Evolutionary conservation across 2,888 invertebrate genomes (phyloP).

Genomic region (Cantharis flavilabris): DNA sequence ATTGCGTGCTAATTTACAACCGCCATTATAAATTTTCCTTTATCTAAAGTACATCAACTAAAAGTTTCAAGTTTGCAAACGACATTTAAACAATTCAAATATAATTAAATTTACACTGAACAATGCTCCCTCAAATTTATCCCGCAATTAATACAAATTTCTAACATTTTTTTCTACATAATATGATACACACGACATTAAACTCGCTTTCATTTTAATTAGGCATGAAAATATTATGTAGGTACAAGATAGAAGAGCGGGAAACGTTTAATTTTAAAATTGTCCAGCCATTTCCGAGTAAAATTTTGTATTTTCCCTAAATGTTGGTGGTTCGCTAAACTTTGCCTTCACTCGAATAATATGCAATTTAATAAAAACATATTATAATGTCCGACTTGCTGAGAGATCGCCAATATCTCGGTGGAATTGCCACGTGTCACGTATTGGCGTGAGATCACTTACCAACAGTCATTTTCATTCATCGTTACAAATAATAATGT

Average conservation of each 20-base stretch:
- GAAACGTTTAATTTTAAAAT: background rate
- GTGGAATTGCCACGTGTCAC: background rate
- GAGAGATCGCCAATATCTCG: background rate
- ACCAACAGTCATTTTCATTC: background rate
- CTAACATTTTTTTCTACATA: background rate
- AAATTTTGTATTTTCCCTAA: background rate
- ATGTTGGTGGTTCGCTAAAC: background rate
- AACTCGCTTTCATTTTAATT: background rate
- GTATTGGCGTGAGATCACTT: background rate
- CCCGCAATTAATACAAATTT: background rate
- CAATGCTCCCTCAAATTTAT: background rate
- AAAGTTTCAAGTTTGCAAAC: background rate
- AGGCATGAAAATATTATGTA: background rate
- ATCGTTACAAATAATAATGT: background rate
- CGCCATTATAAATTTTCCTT: background rate
- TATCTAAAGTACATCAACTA: background rate
- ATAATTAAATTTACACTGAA: background rate
- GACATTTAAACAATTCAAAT: background rate
- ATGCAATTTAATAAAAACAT: no score
- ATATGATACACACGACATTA: background rate
- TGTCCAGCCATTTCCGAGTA: background rate
- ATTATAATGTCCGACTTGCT: no score
- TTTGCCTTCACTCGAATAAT: background rate
- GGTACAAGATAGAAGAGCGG: background rate
- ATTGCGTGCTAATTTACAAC: background rate